Evolutionary conservation across 2,888 invertebrate species (phyloP).

Genomic region (Cistogaster globosa): DNA sequence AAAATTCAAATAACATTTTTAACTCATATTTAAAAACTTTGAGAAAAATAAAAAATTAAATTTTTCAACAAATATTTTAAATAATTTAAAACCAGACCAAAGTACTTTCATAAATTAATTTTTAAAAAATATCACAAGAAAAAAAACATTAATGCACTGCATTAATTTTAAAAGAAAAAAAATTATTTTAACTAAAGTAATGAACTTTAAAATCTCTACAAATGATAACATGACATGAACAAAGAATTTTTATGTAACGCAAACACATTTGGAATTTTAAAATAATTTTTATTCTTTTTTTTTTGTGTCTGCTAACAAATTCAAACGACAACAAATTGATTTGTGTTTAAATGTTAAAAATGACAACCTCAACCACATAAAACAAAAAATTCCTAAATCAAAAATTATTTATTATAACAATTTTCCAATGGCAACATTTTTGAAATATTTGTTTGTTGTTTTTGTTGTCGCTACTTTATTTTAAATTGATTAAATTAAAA

Average conservation of each 20-base stretch:
- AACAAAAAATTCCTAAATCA: slow-evolving; percentile 11
- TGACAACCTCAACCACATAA: slow-evolving; percentile 38
- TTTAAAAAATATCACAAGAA: not conserved
- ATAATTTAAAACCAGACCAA: too few species aligned
- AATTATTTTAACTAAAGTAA: slow-evolving; percentile 27
- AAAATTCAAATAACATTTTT: too few species aligned
- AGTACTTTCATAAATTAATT: not conserved
- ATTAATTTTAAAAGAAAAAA: not conserved
- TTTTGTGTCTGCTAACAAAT: slow-evolving; percentile 31
- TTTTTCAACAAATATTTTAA: too few species aligned
- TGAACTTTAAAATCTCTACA: slow-evolving; percentile 51
- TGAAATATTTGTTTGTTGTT: not conserved
- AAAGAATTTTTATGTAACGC: not conserved
- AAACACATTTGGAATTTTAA: slow-evolving; percentile 25
- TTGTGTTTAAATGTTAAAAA: slow-evolving; percentile 55
- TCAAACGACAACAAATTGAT: slow-evolving; percentile 62
- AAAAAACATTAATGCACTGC: not conserved
- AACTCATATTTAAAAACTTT: too few species aligned
- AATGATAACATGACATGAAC: slow-evolving; percentile 33
- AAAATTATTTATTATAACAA: slow-evolving; percentile 50
- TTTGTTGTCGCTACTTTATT: slow-evolving; percentile 15
- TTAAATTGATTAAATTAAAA: slow-evolving; percentile 64
- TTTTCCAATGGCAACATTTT: slow-evolving; percentile 34
- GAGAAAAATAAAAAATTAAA: too few species aligned
- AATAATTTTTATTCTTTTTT: slow-evolving; percentile 15